Conservation (phyloP, 2,797 vertebrate species). For the Falco rusticolus region DNA sequence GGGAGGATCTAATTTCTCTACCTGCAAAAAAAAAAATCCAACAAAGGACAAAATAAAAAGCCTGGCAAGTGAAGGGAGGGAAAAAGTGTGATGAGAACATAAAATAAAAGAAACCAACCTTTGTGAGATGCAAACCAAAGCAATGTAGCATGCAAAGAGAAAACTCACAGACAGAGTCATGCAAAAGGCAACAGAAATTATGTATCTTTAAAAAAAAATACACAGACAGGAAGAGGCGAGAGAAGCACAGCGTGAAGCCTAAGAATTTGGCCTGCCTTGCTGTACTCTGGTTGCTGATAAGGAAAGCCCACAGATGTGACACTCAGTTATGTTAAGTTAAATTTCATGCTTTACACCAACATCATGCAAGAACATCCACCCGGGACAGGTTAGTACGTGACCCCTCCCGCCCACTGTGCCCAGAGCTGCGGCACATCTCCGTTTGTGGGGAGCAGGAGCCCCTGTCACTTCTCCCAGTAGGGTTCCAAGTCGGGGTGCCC, state of each 20-base stretch:
- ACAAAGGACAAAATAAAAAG: slow-evolving; percentile 58
- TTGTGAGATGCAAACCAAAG: slow-evolving; percentile 71
- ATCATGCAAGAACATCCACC: slow-evolving; percentile 80
- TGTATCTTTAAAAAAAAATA: slow-evolving; percentile 48
- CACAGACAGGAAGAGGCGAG: slow-evolving; percentile 69
- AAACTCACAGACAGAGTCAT: slow-evolving; percentile 77
- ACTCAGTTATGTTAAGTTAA: slow-evolving; percentile 88
- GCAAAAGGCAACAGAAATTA: slow-evolving; percentile 73
- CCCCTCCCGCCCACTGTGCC: background rate
- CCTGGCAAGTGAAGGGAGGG: slow-evolving; percentile 51
- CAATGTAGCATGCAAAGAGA: slow-evolving; percentile 76
- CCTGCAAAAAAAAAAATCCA: slow-evolving; percentile 54
- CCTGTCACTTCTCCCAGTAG: background rate
- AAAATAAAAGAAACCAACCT: slow-evolving; percentile 75
- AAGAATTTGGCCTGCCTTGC: slow-evolving; percentile 74
- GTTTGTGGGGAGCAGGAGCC: background rate
- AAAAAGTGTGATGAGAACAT: slow-evolving; percentile 58
- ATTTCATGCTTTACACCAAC: slow-evolving; percentile 82
- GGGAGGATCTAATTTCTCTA: slow-evolving; percentile 71
- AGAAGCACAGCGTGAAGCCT: slow-evolving; percentile 85
- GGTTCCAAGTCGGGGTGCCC: background rate
- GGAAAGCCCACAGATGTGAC: slow-evolving; percentile 94
- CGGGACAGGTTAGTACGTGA: slow-evolving; percentile 54
- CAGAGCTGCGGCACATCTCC: background rate
- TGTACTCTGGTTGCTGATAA: slow-evolving; percentile 67